Evolutionary conservation across 2,888 invertebrate species (phyloP).

Genomic region (Dusona sp.): DNA sequence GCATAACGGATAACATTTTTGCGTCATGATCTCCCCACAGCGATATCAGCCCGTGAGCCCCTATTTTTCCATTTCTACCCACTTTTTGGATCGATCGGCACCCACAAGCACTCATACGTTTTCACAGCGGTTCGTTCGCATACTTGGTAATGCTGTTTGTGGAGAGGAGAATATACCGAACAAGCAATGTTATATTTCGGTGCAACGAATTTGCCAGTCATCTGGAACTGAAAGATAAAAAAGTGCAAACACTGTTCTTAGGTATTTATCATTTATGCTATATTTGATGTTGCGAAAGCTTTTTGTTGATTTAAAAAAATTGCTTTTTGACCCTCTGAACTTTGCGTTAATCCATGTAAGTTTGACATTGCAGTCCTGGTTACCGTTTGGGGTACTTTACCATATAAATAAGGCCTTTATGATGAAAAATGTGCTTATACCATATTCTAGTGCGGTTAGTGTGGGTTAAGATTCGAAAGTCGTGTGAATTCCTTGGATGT

Average conservation of each 20-base stretch:
- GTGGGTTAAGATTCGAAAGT: not conserved
- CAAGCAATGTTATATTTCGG: constrained; percentile 2
- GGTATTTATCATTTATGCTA: not conserved
- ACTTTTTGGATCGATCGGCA: constrained; percentile 19
- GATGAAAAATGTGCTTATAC: not conserved
- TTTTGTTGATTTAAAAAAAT: not conserved
- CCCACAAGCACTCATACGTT: constrained; percentile 18
- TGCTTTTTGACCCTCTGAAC: not conserved
- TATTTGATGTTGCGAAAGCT: not conserved
- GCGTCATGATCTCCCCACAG: constrained; percentile 27
- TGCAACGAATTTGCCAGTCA: constrained; percentile 23
- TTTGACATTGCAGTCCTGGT: not conserved
- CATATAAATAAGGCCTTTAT: not conserved
- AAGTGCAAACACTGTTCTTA: not conserved
- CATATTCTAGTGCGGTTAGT: not conserved
- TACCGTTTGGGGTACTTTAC: not conserved
- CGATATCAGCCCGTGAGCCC: constrained; percentile 15
- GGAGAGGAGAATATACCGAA: not conserved
- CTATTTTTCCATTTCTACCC: constrained; percentile 34
- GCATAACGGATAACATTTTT: constrained; percentile 48
- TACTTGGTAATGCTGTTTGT: not conserved
- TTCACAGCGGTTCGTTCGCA: not conserved
- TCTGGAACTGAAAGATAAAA: constrained; percentile 35
- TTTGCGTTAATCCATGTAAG: not conserved
- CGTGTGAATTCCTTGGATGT: not conserved